Percentiles rank a stretch among this genome's conserved stretches.
phyloP scores from a whole-genome alignment of 1,140 invertebrate species.

The Pseudomyrmex pallidus region DNA sequence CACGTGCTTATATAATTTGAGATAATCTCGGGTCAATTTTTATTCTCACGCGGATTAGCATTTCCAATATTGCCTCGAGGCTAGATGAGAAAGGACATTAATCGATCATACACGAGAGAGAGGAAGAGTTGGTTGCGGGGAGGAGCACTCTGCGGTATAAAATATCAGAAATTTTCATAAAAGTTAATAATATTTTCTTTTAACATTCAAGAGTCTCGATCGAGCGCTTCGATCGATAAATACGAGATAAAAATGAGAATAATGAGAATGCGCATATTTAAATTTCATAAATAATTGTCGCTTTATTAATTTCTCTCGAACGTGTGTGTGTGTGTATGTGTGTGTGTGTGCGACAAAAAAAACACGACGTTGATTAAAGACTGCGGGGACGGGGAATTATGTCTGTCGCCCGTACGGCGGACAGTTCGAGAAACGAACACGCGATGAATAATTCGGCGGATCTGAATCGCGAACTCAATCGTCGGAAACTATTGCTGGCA shows the following conservation, averaged over 20 bases:
- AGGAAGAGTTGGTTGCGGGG: conserved; percentile 10
- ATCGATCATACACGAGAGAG: conserved; percentile 40
- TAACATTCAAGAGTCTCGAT: conserved; percentile 1
- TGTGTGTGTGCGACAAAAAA: no score
- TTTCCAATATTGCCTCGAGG: conserved; percentile 27
- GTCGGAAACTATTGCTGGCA: conserved; percentile 36
- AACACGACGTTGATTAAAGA: no score
- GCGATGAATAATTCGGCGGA: conserved; percentile 42
- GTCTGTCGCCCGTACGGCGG: background rate
- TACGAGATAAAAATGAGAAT: background rate
- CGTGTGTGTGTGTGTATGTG: no score
- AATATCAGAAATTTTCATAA: conserved; percentile 74
- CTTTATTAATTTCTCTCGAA: background rate
- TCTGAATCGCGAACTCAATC: conserved; percentile 32
- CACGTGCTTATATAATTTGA: background rate
- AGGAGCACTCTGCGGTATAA: background rate
- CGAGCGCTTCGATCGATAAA: conserved; percentile 26
- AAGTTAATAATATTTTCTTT: conserved; percentile 69
- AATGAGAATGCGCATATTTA: background rate
- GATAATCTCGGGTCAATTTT: conserved; percentile 25
- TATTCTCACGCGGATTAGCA: conserved; percentile 18
- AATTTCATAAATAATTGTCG: background rate
- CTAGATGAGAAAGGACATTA: conserved; percentile 6
- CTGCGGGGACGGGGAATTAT: no score
- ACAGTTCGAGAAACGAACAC: background rate